Conservation (phyloP, 2,888 invertebrate genomes). For the Coleophora flavipennella region DNA sequence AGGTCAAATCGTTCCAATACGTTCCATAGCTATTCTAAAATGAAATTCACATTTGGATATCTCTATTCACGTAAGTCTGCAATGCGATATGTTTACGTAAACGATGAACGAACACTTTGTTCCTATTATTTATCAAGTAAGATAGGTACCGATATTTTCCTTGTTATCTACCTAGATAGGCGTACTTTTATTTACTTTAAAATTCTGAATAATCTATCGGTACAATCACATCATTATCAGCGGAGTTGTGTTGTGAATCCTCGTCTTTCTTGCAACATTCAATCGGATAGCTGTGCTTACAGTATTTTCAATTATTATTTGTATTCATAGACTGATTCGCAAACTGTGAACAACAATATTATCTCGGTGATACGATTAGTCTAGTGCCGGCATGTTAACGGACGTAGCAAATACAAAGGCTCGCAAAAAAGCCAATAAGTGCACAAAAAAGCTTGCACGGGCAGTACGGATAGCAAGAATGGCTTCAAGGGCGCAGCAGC, state of each 20-base stretch:
- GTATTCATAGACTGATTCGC: too few species aligned
- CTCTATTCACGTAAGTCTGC: too few species aligned
- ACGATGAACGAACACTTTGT: too few species aligned
- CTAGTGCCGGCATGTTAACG: background rate
- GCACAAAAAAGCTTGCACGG: slow-evolving; percentile 4
- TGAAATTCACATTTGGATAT: too few species aligned
- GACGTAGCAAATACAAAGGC: slow-evolving; percentile 1
- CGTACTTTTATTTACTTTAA: slow-evolving; percentile 18
- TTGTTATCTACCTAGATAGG: too few species aligned
- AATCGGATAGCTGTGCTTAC: too few species aligned
- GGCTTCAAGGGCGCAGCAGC: slow-evolving; percentile 53
- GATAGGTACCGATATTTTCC: background rate
- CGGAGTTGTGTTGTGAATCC: slow-evolving; percentile 35
- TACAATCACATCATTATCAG: slow-evolving; percentile 30
- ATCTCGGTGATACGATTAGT: background rate
- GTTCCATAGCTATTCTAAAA: too few species aligned
- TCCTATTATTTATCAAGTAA: too few species aligned
- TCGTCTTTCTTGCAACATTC: slow-evolving; percentile 28
- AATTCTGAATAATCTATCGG: slow-evolving; percentile 44
- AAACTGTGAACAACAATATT: too few species aligned
- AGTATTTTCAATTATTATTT: too few species aligned
- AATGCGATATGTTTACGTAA: too few species aligned
- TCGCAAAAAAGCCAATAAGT: background rate
- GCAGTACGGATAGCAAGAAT: slow-evolving; percentile 16
- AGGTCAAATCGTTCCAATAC: too few species aligned